Base-by-base conservation (phyloP, 2,797 vertebrate species). In the Artibeus jamaicensis region DNA sequence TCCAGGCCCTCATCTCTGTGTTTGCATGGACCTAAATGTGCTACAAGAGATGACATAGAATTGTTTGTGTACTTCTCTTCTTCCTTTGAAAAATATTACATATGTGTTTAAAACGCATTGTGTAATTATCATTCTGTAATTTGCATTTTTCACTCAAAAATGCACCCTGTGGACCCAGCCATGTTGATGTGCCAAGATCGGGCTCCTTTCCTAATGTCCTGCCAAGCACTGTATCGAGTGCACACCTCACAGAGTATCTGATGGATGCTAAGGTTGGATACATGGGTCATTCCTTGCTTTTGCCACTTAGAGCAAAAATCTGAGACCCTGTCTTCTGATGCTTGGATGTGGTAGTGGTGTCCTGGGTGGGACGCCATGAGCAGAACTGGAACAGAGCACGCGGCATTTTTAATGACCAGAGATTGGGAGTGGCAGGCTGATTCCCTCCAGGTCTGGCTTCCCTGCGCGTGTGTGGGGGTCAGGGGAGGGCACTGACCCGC, bases 111-210 rank as follows among this genome's bases (percentile, higher is more conserved):
- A 87, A 89, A 29, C n/a, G 73, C 7, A 39, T 44, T 46, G 39
- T 73, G 44, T 91, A 82, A 91, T 89, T 89, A 74, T n/a, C 73
- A 78, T 57, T 55, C 46, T 89, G 29, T 95, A 50, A 83, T 89
- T 65, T 65, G 14, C 14, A 65, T 65, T 65, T n/a, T 65, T 65
- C 32, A 65, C 32, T 65, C 29, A 82, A 70, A 94, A 94, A 29
- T 78, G 8, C 26, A 48, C 50, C 62, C 39, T 46, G 21, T 19
- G 42, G 53, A 86, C 34, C 70, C 34, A 53, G 73, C 48, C 24
- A 3, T 29, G 65, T 18, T 67, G 34, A 32, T 65, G 26, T 65
- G n/a, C 16, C 82, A 67, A 73, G 53, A n/a, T 7, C 50, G 29
- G 73, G 32, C 14, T 89, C 55, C 32, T n/a, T 55, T 76, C 57